phyloP scores from a whole-genome alignment of 2,888 invertebrate species.

The Malthinus flaveolus region DNA sequence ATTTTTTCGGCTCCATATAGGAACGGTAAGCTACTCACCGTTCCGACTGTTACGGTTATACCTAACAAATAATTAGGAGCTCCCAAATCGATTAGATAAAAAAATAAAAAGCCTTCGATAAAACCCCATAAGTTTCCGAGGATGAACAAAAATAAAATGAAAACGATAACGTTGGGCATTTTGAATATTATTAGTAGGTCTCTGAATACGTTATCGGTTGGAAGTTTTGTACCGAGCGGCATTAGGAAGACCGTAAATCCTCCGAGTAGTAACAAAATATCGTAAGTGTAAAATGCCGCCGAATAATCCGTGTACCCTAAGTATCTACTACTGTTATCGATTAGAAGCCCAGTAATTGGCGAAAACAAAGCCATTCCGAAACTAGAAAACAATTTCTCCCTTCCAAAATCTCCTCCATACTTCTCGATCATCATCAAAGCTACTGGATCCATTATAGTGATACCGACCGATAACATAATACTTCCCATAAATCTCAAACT shows the following conservation, averaged over 20 bases:
- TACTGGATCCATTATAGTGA: slow-evolving; percentile 87
- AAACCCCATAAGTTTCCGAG: slow-evolving; percentile 89
- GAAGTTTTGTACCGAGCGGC: slow-evolving; percentile 77
- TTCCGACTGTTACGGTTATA: slow-evolving; percentile 83
- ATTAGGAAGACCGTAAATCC: slow-evolving; percentile 75
- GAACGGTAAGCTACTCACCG: slow-evolving; percentile 81
- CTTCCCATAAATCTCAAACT: slow-evolving; percentile 77
- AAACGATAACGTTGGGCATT: slow-evolving; percentile 78
- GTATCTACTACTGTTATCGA: slow-evolving; percentile 70
- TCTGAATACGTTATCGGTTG: slow-evolving; percentile 75
- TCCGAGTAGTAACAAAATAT: slow-evolving; percentile 71
- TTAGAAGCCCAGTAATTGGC: slow-evolving; percentile 77
- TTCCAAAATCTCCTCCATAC: slow-evolving; percentile 80
- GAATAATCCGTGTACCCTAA: slow-evolving; percentile 81
- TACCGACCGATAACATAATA: slow-evolving; percentile 81
- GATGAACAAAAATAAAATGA: slow-evolving; percentile 79
- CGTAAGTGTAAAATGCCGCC: slow-evolving; percentile 85
- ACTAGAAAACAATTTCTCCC: slow-evolving; percentile 78
- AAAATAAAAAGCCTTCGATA: slow-evolving; percentile 85
- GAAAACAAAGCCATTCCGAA: slow-evolving; percentile 83
- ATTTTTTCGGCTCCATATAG: slow-evolving; percentile 83
- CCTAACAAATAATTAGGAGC: slow-evolving; percentile 82
- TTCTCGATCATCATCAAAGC: slow-evolving; percentile 84
- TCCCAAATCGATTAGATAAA: slow-evolving; percentile 81
- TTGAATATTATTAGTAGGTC: slow-evolving; percentile 75